A percentile compares a stretch with the other conserved stretches of the same genome.
These are phyloP conservation scores for Dendrocincla tyrannina DNA, from an alignment of 2,797 vertebrate genomes.

Conservation along the genomic window DNA sequence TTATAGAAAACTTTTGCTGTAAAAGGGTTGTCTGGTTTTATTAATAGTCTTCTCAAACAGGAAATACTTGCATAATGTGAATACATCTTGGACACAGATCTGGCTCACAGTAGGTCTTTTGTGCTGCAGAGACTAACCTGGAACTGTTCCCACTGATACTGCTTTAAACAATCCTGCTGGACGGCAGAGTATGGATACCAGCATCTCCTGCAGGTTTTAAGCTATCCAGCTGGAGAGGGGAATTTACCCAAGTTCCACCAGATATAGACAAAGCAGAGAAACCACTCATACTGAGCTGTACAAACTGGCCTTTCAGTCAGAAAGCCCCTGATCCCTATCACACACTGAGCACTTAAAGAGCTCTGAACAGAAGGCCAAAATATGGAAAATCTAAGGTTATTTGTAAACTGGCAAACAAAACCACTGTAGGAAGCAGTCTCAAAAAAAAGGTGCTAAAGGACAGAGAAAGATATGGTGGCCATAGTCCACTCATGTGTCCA, in stretches of 20 bases:
- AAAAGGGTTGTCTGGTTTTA: slow-evolving; percentile 37
- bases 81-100: slow-evolving; percentile 36
- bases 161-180: neutral
- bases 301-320: neutral
- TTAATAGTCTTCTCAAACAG: slow-evolving; percentile 36
- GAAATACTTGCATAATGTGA: slow-evolving; percentile 39
- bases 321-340: neutral
- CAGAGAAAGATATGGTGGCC: neutral
- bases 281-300: neutral
- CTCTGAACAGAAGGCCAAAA: neutral
- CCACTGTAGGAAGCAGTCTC: neutral
- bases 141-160: neutral
- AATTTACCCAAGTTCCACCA: neutral
- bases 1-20: slow-evolving; percentile 38
- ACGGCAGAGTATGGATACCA: neutral
- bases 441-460: neutral
- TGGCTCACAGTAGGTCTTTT: slow-evolving; percentile 50
- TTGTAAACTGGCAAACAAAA: neutral
- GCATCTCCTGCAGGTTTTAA: slow-evolving; percentile 12
- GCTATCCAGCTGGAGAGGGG: neutral
- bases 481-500: neutral
- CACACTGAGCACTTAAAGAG: neutral
- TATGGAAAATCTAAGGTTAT: neutral
- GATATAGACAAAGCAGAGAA: neutral
- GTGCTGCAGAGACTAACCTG: neutral